These are phyloP conservation scores for Rachycentron canadum DNA, from an alignment of 2,797 vertebrate species.

Conservation along the genomic window DNA sequence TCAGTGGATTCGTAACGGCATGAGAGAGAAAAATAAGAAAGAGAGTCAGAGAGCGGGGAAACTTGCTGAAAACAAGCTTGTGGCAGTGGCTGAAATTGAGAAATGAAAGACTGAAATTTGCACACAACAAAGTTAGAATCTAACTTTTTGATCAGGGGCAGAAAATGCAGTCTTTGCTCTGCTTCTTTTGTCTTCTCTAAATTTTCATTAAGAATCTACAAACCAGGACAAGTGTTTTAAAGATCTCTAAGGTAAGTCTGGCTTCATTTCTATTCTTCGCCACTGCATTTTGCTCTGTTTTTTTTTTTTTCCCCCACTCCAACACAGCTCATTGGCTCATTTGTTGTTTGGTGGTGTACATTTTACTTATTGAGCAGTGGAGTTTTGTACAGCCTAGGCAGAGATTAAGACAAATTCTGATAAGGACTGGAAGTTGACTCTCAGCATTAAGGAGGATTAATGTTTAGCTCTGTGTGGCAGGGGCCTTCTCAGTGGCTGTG, in stretches of 20 bases:
- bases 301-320: slow-evolving; percentile 6
- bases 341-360: slow-evolving; percentile 88
- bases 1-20: slow-evolving; percentile 58
- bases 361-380: slow-evolving; percentile 89
- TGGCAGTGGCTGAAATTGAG: slow-evolving; percentile 52
- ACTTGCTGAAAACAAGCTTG: slow-evolving; percentile 56
- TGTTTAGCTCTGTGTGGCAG: slow-evolving; percentile 97
- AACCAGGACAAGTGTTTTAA: slow-evolving; percentile 46
- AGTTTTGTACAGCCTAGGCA: slow-evolving; percentile 92
- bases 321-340: slow-evolving; percentile 50
- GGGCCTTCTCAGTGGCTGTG: slow-evolving; percentile 93
- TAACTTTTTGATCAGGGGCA: slow-evolving; percentile 34
- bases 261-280: slow-evolving; percentile 49
- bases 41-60: slow-evolving; percentile 56
- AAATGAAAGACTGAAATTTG: slow-evolving; percentile 43
- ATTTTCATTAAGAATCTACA: slow-evolving; percentile 45
- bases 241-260: slow-evolving; percentile 72
- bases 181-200: slow-evolving; percentile 20
- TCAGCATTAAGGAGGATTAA: slow-evolving; percentile 99
- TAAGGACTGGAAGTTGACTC: slow-evolving; percentile 99
- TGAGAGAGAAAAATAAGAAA: slow-evolving; percentile 64
- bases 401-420: slow-evolving; percentile 99
- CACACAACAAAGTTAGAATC: slow-evolving; percentile 40
- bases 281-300: neutral
- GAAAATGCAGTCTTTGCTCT: slow-evolving; percentile 17